Conservation (phyloP, 2,888 invertebrate species). For the Clepsis dumicolana region DNA sequence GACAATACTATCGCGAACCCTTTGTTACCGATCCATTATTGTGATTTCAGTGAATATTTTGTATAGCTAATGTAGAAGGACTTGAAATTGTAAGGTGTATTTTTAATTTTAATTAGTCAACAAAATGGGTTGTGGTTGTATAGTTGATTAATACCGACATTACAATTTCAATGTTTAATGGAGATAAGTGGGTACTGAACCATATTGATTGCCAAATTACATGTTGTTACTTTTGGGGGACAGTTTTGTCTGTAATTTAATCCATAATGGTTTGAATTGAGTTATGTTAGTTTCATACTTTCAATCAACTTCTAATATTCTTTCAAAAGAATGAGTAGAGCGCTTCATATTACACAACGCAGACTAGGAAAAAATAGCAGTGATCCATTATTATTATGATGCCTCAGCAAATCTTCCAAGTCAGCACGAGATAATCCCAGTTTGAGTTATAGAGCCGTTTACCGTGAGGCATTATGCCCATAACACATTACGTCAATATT, state of each 20-base stretch:
- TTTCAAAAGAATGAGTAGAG: not conserved
- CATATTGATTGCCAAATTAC: too few species aligned
- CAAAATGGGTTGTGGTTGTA: too few species aligned
- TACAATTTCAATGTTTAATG: too few species aligned
- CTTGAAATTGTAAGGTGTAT: not conserved
- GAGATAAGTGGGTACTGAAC: too few species aligned
- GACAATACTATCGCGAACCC: slow-evolving; percentile 10
- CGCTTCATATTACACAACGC: not conserved
- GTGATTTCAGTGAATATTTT: slow-evolving; percentile 8
- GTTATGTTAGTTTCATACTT: too few species aligned
- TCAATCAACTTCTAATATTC: not conserved
- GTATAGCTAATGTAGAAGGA: not conserved
- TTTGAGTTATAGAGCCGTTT: slow-evolving; percentile 41
- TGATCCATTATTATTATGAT: slow-evolving; percentile 15
- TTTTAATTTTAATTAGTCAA: too few species aligned
- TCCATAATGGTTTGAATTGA: too few species aligned
- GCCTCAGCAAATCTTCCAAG: slow-evolving; percentile 28
- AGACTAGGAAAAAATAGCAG: not conserved
- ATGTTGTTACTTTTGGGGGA: too few species aligned
- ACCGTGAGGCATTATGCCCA: slow-evolving; percentile 34
- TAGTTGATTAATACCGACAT: too few species aligned
- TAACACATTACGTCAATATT: slow-evolving; percentile 38
- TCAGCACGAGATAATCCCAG: slow-evolving; percentile 36
- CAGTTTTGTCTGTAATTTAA: too few species aligned
- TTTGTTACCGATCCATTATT: slow-evolving; percentile 4